Percentiles rank a stretch among this genome's conserved stretches.
These are phyloP conservation scores for Chlamydotis undulata DNA, from an alignment of 2,113 vertebrate genomes.

Conservation along the genomic window DNA sequence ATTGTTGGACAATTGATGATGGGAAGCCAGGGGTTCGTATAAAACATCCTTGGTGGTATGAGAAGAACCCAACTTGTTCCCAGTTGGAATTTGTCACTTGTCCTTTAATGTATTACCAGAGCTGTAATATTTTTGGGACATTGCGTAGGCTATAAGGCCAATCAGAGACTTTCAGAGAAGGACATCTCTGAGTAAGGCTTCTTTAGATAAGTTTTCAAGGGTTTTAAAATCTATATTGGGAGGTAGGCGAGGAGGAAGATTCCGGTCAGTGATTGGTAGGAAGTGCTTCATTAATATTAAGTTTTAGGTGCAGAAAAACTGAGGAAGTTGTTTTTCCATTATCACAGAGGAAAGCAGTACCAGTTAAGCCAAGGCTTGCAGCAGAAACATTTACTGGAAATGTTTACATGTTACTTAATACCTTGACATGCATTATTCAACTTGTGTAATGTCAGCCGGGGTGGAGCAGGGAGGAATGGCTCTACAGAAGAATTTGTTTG, in stretches of 20 bases:
- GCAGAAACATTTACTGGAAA: slow-evolving; percentile 53
- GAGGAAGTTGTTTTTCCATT: slow-evolving; percentile 14
- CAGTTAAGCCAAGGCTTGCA: slow-evolving; percentile 10
- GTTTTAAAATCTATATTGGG: neutral
- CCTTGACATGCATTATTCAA: slow-evolving; percentile 59
- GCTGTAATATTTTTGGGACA: neutral
- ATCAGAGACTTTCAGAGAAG: neutral
- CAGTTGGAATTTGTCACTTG: neutral
- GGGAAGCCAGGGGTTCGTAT: neutral
- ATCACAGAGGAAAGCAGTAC: neutral
- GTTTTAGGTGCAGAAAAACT: neutral
- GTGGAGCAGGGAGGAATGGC: slow-evolving; percentile 39
- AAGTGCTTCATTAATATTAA: neutral
- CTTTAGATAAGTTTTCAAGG: neutral
- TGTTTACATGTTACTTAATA: slow-evolving; percentile 63
- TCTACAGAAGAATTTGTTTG: slow-evolving; percentile 30
- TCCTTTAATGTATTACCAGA: neutral
- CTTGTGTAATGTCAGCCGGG: slow-evolving; percentile 36
- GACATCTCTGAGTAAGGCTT: neutral
- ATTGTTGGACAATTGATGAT: neutral
- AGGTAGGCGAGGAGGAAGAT: neutral
- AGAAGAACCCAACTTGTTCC: neutral
- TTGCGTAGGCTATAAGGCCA: neutral
- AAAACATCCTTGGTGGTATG: neutral
- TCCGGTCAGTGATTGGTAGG: neutral